A percentile compares a stretch with the other conserved stretches of the same genome.
phyloP scores from a whole-genome alignment of 2,113 vertebrate genomes.

The Tylochromis polylepis region DNA sequence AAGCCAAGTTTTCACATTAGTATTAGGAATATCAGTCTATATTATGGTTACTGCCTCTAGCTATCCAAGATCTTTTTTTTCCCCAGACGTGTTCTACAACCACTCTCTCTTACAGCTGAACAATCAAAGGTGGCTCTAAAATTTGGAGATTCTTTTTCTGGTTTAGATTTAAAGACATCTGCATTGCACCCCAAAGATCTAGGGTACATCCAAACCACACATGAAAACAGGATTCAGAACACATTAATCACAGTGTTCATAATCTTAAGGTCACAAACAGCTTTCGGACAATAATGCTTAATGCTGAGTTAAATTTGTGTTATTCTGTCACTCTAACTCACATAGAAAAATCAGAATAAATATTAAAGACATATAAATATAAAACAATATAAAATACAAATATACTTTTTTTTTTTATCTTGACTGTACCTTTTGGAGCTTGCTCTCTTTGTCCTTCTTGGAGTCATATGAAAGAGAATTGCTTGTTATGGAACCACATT shows the following conservation, averaged over 20 bases:
- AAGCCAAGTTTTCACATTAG: not conserved
- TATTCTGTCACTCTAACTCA: not conserved
- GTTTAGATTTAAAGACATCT: not conserved
- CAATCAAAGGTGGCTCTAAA: not conserved
- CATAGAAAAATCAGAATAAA: not conserved
- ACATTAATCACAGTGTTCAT: not conserved
- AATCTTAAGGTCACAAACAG: not conserved
- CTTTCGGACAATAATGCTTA: not conserved
- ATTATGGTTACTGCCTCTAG: not conserved
- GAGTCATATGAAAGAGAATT: slow-evolving; percentile 15
- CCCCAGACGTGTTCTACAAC: not conserved
- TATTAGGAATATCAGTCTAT: not conserved
- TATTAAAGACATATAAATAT: not conserved
- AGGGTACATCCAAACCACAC: not conserved
- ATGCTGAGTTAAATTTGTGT: not conserved
- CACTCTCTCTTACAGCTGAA: not conserved
- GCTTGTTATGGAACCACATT: slow-evolving; percentile 45
- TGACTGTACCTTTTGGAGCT: slow-evolving; percentile 73
- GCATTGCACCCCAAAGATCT: not conserved
- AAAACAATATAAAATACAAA: not conserved
- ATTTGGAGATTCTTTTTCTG: not conserved
- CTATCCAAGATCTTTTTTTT: not conserved
- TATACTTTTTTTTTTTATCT: not conserved
- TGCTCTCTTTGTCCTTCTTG: slow-evolving; percentile 67
- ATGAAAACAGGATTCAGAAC: not conserved